A percentile compares a stretch with the other conserved stretches of the same genome.
These are phyloP conservation scores for Parazoanthus atlanticus DNA, from an alignment of 92 coral and sea anemone species.

Conservation along the genomic window DNA sequence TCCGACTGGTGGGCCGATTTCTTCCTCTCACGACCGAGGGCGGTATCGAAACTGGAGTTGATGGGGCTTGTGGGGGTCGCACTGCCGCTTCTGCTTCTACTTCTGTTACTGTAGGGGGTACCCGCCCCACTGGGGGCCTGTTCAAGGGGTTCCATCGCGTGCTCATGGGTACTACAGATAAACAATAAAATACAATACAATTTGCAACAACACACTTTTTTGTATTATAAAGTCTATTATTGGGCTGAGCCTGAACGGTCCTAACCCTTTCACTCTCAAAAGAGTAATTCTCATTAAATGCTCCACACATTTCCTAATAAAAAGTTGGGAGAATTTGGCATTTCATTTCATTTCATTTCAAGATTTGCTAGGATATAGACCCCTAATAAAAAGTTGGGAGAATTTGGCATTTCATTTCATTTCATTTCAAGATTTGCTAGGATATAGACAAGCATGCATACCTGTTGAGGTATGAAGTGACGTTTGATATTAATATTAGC, in stretches of 20 bases:
- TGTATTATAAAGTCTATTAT: too few relatives aligned
- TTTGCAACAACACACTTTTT: not conserved
- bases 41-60: constrained; percentile 53
- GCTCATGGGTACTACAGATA: constrained; percentile 26
- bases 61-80: constrained; percentile 34
- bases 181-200: not conserved
- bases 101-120: constrained; percentile 36
- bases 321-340: not conserved
- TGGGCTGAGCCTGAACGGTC: too few relatives aligned
- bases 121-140: constrained; percentile 39
- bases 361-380: too few relatives aligned
- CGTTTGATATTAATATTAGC: too few relatives aligned
- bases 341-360: not conserved
- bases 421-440: too few relatives aligned
- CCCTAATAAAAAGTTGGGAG: not conserved
- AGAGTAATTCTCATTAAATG: not conserved
- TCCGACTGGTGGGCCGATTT: constrained; percentile 84
- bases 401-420: not conserved
- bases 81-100: constrained; percentile 20
- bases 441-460: too few relatives aligned
- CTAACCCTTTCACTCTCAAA: not conserved
- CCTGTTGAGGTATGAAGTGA: too few relatives aligned
- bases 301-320: not conserved
- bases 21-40: constrained; percentile 52
- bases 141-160: constrained; percentile 31